Base-by-base conservation (phyloP, 1,140 invertebrate genomes). In the Planococcus citri region DNA sequence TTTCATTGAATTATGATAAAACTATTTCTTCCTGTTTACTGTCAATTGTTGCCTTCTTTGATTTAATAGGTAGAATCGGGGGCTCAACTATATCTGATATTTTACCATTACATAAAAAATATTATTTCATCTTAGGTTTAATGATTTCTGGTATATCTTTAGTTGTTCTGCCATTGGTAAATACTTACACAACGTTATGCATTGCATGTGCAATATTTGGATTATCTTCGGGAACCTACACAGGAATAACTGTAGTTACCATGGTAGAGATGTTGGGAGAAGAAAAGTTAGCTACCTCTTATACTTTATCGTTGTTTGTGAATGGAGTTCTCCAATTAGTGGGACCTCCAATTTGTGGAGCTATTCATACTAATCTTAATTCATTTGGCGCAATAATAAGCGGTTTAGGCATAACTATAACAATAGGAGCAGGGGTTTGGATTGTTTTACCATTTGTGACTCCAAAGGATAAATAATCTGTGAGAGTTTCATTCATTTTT, bases 251-350 rank as follows among this genome's bases (percentile, higher is more conserved):
- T 0, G 89, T 90, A 1, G 85, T 92, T 27, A 88, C 91, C 0
- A 90, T 92, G 87, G 88, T 89, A 0, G 89, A 92, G 76, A 87
- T 91, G 84, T 76, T 93, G 1, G 90, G 90, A 0, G 85, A 86
- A 0, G 90, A 93, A 73, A 81, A 87, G n/a, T 76, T 93, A 1
- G 89, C 89, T 69, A 90, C 88, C 0, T 90, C 89, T 0, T 92
- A 91, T 74, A 90, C 90, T 4, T 90, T 93, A 27, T 90, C 88
- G 70, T 78, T 93, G 3, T 92, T 92, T 74, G 83, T 91, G 6
- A 92, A 91, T 75, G 90, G 90, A 0, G 82, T 92, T 37, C 76
- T 92, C 21, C 90, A 92, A 75, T 75, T 93, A 21, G 78, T 89
- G 4, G 89, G 90, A 0, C 90, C 90, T 0, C 90, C 90, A 0